Evolutionary conservation across 2,888 invertebrate genomes (phyloP).

Genomic region (Pseudococcus viburni): DNA sequence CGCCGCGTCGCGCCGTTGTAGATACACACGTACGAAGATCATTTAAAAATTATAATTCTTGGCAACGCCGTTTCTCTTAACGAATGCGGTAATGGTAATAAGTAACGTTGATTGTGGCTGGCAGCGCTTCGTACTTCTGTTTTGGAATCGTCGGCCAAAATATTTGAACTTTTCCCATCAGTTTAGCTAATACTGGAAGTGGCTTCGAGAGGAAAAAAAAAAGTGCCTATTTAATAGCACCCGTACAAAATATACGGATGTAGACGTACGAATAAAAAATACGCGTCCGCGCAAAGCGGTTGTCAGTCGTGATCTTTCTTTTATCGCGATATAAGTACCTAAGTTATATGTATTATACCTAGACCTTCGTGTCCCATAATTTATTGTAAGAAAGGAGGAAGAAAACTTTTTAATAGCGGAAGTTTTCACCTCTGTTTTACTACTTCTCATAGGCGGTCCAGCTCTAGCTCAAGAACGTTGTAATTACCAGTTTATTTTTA

Average conservation of each 20-base stretch:
- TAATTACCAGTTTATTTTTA: background rate
- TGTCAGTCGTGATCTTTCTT: background rate
- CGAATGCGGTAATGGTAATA: constrained; percentile 63
- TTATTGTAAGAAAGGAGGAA: background rate
- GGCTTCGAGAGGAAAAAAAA: background rate
- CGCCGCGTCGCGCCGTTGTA: background rate
- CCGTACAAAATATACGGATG: background rate
- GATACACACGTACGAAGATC: background rate
- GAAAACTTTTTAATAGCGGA: background rate
- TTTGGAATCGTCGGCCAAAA: constrained; percentile 59
- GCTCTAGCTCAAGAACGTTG: background rate
- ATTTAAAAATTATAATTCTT: constrained; percentile 49
- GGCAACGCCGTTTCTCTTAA: constrained; percentile 40
- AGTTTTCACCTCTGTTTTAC: background rate
- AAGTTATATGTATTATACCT: no score
- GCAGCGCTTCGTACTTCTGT: constrained; percentile 40
- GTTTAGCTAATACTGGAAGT: background rate
- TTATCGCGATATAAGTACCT: background rate
- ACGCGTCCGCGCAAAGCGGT: background rate
- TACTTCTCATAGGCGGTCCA: background rate
- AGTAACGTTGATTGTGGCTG: constrained; percentile 21
- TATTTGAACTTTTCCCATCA: constrained; percentile 38
- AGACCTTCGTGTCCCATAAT: no score
- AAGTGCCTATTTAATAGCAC: no score
- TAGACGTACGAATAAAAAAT: background rate